Base-by-base conservation (phyloP, 2,797 vertebrate species). In the Menidia menidia region DNA sequence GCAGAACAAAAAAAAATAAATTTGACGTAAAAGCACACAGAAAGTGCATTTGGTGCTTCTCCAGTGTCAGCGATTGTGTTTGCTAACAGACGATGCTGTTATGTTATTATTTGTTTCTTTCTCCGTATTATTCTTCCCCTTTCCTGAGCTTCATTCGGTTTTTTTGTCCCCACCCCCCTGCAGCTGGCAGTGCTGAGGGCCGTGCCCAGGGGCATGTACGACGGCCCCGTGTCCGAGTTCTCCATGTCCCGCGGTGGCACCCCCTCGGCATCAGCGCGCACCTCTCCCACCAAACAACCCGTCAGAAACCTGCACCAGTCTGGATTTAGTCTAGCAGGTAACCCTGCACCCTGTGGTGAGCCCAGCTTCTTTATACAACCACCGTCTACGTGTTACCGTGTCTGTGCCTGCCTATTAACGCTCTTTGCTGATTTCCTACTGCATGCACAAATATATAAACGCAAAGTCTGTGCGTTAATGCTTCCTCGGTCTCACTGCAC, bases 281-380 rank as follows among this genome's bases (percentile, higher is more conserved):
- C 93, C 50, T 99, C 97, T 25, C 97, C 97, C 19, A 97, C 96
- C 0, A 96, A 97, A 82, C 97, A 97, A 77, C 94, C 97, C 0
- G 90, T 96, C 85, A 95, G 97, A 92, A 98, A 99, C 91, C 96
- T 99, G 67, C 97, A 99, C 84, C 97, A 98, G 85, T 98, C 97
- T 4, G 97, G 94, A 86, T 98, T 99, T 87, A 98, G 95, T 91
- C 95, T 99, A 91, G 94, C 96, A 83, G 97, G 97, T 97, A 94
- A 95, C 83, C 71, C 31, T 60, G 18, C 78, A 75, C 78, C 65
- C 53, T 87, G 78, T 15, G 88, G 90, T 92, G 89, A 92, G 89
- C 80, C 57, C 64, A 85, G 54, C 68, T 67, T 71, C 31, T 63
- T 79, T 19, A 52, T 77, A 77, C 58, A 68, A 71, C 45, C 35